phyloP scores from a whole-genome alignment of 1,140 invertebrate genomes.

The Cecropterus lyciades region DNA sequence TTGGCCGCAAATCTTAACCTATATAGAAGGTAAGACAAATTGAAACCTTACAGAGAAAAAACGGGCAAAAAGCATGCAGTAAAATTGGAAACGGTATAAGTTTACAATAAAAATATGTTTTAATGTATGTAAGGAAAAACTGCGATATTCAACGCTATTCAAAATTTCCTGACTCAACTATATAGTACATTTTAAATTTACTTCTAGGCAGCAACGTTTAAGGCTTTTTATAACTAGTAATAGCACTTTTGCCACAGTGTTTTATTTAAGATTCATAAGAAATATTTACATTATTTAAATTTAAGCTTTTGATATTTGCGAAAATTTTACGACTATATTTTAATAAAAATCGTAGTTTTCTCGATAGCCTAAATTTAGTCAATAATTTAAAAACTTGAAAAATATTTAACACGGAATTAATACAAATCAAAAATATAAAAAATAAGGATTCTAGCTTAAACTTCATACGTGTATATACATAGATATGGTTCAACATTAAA shows the following conservation, averaged over 20 bases:
- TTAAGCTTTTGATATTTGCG: slow-evolving; percentile 7
- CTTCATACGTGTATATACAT: slow-evolving; percentile 24
- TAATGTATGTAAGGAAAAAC: slow-evolving; percentile 5
- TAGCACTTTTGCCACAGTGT: slow-evolving; percentile 14
- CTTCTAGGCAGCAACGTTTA: slow-evolving; percentile 3
- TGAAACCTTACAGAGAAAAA: background rate
- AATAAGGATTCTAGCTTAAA: background rate
- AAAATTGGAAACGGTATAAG: background rate
- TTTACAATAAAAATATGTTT: slow-evolving; percentile 13
- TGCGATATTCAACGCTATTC: background rate
- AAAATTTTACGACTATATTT: slow-evolving; percentile 6
- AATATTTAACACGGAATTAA: background rate
- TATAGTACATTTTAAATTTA: slow-evolving; percentile 8
- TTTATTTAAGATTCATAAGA: slow-evolving; percentile 29
- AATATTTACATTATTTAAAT: slow-evolving; percentile 11
- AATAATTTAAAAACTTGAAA: slow-evolving; percentile 18
- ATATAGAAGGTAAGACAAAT: slow-evolving; percentile 6
- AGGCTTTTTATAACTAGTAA: slow-evolving; percentile 21
- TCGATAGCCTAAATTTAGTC: background rate
- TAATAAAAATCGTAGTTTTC: slow-evolving; percentile 10
- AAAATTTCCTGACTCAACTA: background rate
- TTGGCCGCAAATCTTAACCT: slow-evolving; percentile 21
- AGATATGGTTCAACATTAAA: slow-evolving; percentile 18
- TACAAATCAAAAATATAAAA: slow-evolving; percentile 12
- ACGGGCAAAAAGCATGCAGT: slow-evolving; percentile 4